A percentile compares a stretch with the other conserved stretches of the same genome.
These are phyloP conservation scores for Heterodera filipjevi DNA, from an alignment of 2,888 invertebrate genomes.

Conservation along the genomic window DNA sequence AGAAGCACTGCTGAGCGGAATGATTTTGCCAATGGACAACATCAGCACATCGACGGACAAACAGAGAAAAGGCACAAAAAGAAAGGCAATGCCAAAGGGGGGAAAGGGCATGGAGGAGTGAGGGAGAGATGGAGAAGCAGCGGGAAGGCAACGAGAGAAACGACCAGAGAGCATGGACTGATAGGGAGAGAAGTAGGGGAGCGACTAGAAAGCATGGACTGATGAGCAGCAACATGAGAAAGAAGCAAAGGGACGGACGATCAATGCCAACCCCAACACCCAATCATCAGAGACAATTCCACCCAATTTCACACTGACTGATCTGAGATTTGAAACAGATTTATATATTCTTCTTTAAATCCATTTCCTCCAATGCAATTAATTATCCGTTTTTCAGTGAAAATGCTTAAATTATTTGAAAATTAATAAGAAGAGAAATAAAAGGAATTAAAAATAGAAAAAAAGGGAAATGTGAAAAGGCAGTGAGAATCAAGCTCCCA, in stretches of 20 bases:
- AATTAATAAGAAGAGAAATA: background rate
- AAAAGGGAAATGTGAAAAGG: background rate
- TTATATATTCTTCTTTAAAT: background rate
- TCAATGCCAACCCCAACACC: too few species aligned
- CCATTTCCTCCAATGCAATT: background rate
- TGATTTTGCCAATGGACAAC: background rate
- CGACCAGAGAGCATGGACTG: background rate
- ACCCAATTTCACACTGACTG: background rate
- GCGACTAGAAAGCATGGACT: too few species aligned
- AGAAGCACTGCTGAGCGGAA: slow-evolving; percentile 7
- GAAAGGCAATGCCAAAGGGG: background rate
- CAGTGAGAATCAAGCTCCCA: background rate
- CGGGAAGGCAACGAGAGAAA: background rate
- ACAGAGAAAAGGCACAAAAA: background rate
- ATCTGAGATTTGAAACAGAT: background rate
- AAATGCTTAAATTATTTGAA: background rate
- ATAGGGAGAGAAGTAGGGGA: too few species aligned
- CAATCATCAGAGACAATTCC: too few species aligned
- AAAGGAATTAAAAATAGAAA: background rate
- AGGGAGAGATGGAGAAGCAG: background rate
- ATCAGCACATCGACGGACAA: background rate
- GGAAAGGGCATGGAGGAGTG: background rate
- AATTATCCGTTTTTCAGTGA: background rate
- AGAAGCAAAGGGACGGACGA: too few species aligned
- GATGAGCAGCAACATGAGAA: too few species aligned